Evolutionary conservation across 2,888 invertebrate genomes (phyloP), one percentile per base, ranked within the genome.

Genomic region (Apamea epomidion): DNA sequence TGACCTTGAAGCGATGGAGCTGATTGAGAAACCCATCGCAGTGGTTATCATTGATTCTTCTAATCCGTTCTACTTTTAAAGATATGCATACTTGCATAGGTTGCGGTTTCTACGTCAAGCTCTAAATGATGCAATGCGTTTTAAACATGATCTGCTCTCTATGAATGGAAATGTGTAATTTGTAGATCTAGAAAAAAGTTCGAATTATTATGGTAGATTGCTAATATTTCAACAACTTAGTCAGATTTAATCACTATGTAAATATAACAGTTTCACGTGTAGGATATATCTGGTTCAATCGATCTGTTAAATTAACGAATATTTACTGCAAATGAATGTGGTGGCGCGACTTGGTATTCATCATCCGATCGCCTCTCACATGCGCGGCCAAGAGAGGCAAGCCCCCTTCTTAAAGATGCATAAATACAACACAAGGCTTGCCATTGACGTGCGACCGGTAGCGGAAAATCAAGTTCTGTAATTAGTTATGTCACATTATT

Each of bases 1-100:
- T 94, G 94, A 94, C 95, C 95, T 95, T 95, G 93, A 91, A 78
- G 78, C 74, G 81, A 85, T 62, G 79, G 81, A 88, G 78, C 84
- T 68, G 85, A 88, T 90, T 92, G 88, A 88, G 79, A 84, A 89
- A 89, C 74, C 68, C 62, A 70, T 65, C 78, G 84, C 87, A 88
- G 70, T 78, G 73, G 80, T 74, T 81, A 76, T 82, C 80, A 85
- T 82, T 87, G 81, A 82, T 76, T 68, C 74, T 82, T 74, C 54
- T 81, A 74, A 75, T 83, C 76, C 71, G 78, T 75, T 84, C 81
- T 80, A 84, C 70, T 80, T 84, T 82, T 79, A 65, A 67, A 65
- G 18, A 64, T 78, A 42, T 67, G 48, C 78, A 62, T 77, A 70
- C 70, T 65, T 82, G 68, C 69, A 60, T n/a, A 82, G 14, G 67